Base-by-base conservation (phyloP, 2,888 invertebrate genomes). In the Pristionchus exspectatus region DNA sequence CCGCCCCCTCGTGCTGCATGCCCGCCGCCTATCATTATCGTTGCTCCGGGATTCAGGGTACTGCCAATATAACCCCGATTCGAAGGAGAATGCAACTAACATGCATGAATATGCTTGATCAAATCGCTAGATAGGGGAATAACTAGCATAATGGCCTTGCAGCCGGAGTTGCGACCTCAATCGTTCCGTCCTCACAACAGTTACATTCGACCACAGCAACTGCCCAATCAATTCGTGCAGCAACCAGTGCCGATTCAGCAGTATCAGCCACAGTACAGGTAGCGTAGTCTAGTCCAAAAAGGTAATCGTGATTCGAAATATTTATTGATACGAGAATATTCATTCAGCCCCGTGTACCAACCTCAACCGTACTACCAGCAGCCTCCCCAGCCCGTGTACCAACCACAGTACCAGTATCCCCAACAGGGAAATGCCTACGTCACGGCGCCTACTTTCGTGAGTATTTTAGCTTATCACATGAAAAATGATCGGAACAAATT, bases 31-130 rank as follows among this genome's bases (percentile, higher is more conserved):
- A 88, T 88, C 24, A 88, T 88, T 18, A 88, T 88, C 56, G 87
- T 88, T 44, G 87, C 87, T 14, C 87, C 87, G 14, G 87, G 87
- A 74, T 88, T 88, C 87, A 72, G 56, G 54, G 87, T 88, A 88
- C 84, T 44, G 50, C 18, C 7, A n/a, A 2, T 30, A n/a, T 66
- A n/a, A 66, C 86, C n/a, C n/a, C 16, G 7, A 38, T 38, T 12
- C 59, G 24, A 33, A 59, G 50, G 5, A 54, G 7, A 1, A 16
- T 83, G 38, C 44, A 9, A 50, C 54, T 83, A 27, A 50, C 83
- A 33, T 38, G 74, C 21, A n/a, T 63, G 63, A 24, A 63, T n/a
- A n/a, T 24, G 63, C 63, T 63, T 81, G 44, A 24, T 59, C 9
- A 16, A 30, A 27, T 16, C 56, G 18, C n/a, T 24, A 50, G 83